Evolutionary conservation across 2,113 vertebrate species (phyloP).

Genomic region (Vimba vimba): DNA sequence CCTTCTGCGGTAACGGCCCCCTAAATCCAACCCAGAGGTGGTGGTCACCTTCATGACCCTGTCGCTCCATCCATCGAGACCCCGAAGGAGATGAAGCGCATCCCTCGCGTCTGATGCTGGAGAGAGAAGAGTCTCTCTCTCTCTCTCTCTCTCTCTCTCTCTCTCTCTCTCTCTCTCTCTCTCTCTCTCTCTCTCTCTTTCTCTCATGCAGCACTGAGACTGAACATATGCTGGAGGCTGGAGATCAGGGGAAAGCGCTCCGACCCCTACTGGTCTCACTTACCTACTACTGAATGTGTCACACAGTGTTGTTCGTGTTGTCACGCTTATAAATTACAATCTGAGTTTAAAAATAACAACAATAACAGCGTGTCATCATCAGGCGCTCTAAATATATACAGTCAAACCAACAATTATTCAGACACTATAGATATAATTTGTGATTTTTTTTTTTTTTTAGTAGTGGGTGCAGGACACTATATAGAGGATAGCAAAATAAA

Average conservation of each 20-base stretch:
- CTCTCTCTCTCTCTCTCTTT: conserved; percentile 32
- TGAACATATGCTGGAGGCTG: conserved; percentile 6
- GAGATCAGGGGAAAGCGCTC: conserved; percentile 23
- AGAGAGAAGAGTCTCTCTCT: conserved; percentile 40
- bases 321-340: background rate
- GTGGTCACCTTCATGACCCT: conserved; percentile 66
- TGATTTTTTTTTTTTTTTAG: too few species aligned
- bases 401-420: too few species aligned
- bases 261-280: conserved; percentile 39
- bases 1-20: conserved; percentile 60
- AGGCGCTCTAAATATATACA: background rate
- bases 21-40: conserved; percentile 59
- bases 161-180: conserved; percentile 6
- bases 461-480: too few species aligned
- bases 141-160: conserved; percentile 32
- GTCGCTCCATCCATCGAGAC: conserved; percentile 60
- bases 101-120: conserved; percentile 41
- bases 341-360: background rate
- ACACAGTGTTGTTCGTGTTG: background rate
- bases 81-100: conserved; percentile 56
- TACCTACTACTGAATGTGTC: conserved; percentile 5
- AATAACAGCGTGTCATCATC: background rate
- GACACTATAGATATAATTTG: too few species aligned
- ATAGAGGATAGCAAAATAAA: too few species aligned
- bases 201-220: conserved; percentile 36